A percentile compares a stretch with the other conserved stretches of the same genome.
Evolutionary conservation across 1,140 invertebrate species (phyloP).

Genomic region (Cyclina sinensis): DNA sequence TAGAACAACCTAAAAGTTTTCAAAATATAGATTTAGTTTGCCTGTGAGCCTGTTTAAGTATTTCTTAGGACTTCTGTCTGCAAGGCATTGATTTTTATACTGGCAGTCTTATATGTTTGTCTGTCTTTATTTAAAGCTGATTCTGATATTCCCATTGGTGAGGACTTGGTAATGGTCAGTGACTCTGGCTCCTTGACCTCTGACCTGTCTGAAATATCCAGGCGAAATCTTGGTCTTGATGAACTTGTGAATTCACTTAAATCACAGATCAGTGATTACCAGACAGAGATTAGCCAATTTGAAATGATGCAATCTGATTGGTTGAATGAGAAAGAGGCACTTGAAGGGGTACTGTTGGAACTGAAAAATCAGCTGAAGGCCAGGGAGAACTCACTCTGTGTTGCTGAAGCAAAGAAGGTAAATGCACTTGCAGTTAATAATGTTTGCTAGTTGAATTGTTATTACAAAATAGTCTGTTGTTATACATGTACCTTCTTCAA

Average conservation of each 20-base stretch:
- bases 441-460: too few species aligned
- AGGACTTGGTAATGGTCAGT: conserved; percentile 35
- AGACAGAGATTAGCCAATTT: conserved; percentile 79
- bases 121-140: conserved; percentile 9
- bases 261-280: conserved; percentile 74
- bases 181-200: conserved; percentile 65
- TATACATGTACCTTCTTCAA: too few species aligned
- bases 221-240: conserved; percentile 72
- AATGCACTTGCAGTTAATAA: too few species aligned
- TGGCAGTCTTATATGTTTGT: too few species aligned
- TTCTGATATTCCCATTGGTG: conserved; percentile 19
- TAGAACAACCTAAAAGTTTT: too few species aligned
- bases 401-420: conserved; percentile 74
- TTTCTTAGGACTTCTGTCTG: too few species aligned
- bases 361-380: conserved; percentile 78
- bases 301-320: conserved; percentile 83
- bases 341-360: conserved; percentile 81
- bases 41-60: too few species aligned
- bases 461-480: too few species aligned
- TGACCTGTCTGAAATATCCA: conserved; percentile 73
- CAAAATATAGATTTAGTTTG: too few species aligned
- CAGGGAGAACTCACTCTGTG: conserved; percentile 76
- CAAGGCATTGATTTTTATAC: too few species aligned
- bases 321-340: conserved; percentile 83
- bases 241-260: conserved; percentile 72